Evolutionary conservation across 2,888 invertebrate species (phyloP), one percentile per base, ranked within the genome.

Genomic region (Chrysolina americana): DNA sequence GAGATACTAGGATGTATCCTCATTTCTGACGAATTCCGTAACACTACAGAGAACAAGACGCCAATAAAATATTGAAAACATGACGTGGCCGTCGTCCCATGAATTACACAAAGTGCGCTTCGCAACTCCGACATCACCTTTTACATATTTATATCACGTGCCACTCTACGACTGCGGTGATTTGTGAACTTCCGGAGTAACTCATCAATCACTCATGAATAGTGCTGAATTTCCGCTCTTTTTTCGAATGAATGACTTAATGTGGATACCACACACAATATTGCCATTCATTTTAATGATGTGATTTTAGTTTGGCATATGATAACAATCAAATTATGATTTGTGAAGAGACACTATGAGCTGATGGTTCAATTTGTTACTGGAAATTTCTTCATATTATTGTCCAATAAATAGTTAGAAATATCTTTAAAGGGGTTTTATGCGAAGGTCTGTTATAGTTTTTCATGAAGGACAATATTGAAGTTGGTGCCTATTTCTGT

Each of bases 171-270:
- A 75, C 36, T 36, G 8, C 78, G 75, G 77, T 83, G 83, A 82
- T 83, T 83, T 83, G 83, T 83, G 82, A 78, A 81, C 82, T 82
- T 83, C 83, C 83, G 82, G 81, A 77, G 75, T 53, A 76, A 47
- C 74, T 69, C 82, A 82, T 82, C 81, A 81, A 82, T 83, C 81
- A 78, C 74, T 63, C 50, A 41, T 72, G 75, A 73, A 79, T 68
- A 62, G 76, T 70, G 75, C 69, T 74, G 73, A 75, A 77, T 78
- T 78, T 77, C 80, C 78, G 80, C 62, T 68, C 66, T 73, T 65
- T 78, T 76, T 56, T 73, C 59, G 47, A 70, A 69, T 62, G 68
- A 21, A 23, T 56, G 53, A 41, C 59, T 2, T 59, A 36, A 59
- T 36, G 59, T 59, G 17, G 15, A 59, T 59, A 59, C 59, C 59